Percentiles rank a stretch among this genome's conserved stretches.
These are phyloP conservation scores for Phalera bucephala DNA, from an alignment of 2,888 invertebrate genomes.

Conservation along the genomic window DNA sequence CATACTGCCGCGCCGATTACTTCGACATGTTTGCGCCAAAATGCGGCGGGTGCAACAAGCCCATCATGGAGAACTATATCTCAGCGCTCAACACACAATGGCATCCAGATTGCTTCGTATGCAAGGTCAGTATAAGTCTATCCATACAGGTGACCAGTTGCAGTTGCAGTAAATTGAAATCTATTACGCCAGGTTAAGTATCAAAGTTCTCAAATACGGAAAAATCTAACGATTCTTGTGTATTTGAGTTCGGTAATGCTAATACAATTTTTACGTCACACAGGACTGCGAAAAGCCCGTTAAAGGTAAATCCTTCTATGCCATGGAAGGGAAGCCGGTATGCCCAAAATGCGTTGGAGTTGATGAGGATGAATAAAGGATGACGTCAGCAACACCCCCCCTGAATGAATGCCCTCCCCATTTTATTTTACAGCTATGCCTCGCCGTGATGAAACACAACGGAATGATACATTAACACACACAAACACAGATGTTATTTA, in stretches of 20 bases:
- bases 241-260: constrained; percentile 30
- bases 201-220: constrained; percentile 33
- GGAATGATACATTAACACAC: constrained; percentile 47
- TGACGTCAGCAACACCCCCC: constrained; percentile 45
- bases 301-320: constrained; percentile 97
- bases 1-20: constrained; percentile 97
- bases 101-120: constrained; percentile 99
- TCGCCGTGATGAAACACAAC: constrained; percentile 48
- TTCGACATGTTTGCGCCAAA: constrained; percentile 99
- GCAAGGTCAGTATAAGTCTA: constrained; percentile 91
- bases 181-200: constrained; percentile 65
- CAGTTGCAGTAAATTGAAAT: neutral
- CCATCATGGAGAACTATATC: constrained; percentile 99
- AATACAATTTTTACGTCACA: constrained; percentile 50
- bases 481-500: constrained; percentile 51
- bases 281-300: constrained; percentile 98
- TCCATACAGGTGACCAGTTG: constrained; percentile 10
- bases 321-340: constrained; percentile 98
- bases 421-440: constrained; percentile 78
- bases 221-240: constrained; percentile 18
- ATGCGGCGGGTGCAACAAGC: constrained; percentile 97
- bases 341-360: constrained; percentile 97
- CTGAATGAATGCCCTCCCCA: constrained; percentile 66
- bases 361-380: constrained; percentile 89
- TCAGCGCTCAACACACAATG: constrained; percentile 98